phyloP scores from a whole-genome alignment of 2,113 vertebrate species.

The Salminus brasiliensis region DNA sequence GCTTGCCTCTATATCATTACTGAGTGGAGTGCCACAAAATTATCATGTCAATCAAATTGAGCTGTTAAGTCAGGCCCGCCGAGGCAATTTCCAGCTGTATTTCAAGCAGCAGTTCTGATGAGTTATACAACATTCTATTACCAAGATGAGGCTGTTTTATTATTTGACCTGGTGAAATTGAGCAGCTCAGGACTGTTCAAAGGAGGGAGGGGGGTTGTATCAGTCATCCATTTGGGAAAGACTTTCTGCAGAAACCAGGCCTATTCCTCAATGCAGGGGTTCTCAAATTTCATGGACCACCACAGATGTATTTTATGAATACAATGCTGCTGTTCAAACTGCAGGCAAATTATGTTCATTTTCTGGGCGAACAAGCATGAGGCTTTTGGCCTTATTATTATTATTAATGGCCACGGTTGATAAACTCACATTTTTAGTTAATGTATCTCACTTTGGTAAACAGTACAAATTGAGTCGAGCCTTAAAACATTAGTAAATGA shows the following conservation, averaged over 20 bases:
- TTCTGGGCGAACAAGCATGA: no score
- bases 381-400: no score
- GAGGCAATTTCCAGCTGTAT: constrained; percentile 5
- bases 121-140: constrained; percentile 25
- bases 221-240: neutral
- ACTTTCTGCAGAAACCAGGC: neutral
- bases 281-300: neutral
- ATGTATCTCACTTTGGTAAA: no score
- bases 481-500: no score
- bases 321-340: no score
- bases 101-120: constrained; percentile 5
- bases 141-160: constrained; percentile 11
- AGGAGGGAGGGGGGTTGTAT: constrained; percentile 6
- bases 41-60: constrained; percentile 39
- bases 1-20: constrained; percentile 11
- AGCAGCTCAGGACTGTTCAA: constrained; percentile 24
- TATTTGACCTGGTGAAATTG: constrained; percentile 18
- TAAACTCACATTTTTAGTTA: no score
- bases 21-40: constrained; percentile 15
- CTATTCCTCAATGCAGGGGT: no score
- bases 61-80: constrained; percentile 19
- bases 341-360: no score
- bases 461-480: no score
- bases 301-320: no score
- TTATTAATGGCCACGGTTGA: no score